Base-by-base conservation (phyloP, 2,888 invertebrate genomes). In the Tillus elongatus region DNA sequence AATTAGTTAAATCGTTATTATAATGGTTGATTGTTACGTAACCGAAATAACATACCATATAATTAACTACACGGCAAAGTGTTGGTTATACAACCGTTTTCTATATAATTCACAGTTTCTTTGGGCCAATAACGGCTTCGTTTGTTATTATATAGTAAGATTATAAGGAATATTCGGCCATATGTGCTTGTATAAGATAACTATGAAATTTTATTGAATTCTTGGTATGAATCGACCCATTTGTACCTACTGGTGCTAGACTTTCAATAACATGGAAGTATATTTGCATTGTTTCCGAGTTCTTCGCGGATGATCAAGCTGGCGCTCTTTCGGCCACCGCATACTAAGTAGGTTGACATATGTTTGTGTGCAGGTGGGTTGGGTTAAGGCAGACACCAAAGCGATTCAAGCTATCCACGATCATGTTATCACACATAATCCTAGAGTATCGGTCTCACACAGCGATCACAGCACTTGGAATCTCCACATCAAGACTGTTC, bases 341-440 rank as follows among this genome's bases (percentile, higher is more conserved):
- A 56, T 57, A 56, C 47, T 44, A 56, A 57, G 46, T 46, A 48
- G 44, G 39, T 49, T 53, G 54, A 53, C 53, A 52, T 52, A 49
- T 48, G 44, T 44, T 26, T 35, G n/a, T 37, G 54, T 61, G 34
- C 73, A 90, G 90, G 87, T 91, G 43, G 90, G 90, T 35, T 91
- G 91, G 90, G 86, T 91, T 41, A 89, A 89, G 66, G 87, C 87
- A 15, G 90, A 90, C 63, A 89, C 88, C 33, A 90, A 90, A 70
- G 89, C 90, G 36, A 90, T 90, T 51, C 89, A 89, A 69, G 89
- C 90, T 15, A 90, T 90, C 62, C 89, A 90, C 66, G 84, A 88
- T 50, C 87, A 87, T 66, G 89, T 90, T 52, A 88, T 91, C 65
- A 91, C 90, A 43, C 88, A 90, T 69, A 90, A 91, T 70, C 82